phyloP scores from a whole-genome alignment of 2,113 vertebrate species.

The Talpa occidentalis region DNA sequence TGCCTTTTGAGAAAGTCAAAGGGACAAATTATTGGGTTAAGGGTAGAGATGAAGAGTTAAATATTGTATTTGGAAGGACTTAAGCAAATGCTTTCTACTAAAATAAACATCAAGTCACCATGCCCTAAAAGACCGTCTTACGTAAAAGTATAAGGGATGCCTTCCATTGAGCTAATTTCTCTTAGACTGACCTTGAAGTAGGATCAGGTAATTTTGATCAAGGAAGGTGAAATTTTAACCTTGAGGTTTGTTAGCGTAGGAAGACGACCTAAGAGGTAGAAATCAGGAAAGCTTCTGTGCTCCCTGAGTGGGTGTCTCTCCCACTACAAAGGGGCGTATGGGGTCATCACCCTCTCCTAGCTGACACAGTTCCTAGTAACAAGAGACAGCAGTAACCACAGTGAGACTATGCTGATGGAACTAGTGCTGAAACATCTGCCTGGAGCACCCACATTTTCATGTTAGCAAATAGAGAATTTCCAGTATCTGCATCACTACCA shows the following conservation, averaged over 20 bases:
- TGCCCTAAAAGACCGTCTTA: not conserved
- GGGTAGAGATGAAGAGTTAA: not conserved
- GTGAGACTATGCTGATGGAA: not conserved
- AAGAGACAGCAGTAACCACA: not conserved
- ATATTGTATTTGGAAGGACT: not conserved
- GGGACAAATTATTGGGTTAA: not conserved
- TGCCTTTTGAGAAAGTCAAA: not conserved
- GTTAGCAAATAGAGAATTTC: not conserved
- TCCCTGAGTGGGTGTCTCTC: not conserved
- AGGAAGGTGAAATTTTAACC: not conserved
- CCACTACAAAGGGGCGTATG: not conserved
- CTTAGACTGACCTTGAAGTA: not conserved
- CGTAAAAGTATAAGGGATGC: not conserved
- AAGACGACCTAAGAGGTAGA: not conserved
- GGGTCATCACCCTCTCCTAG: not conserved
- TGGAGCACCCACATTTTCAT: not conserved
- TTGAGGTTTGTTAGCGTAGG: too few relatives aligned
- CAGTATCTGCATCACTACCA: not conserved
- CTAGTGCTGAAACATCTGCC: not conserved
- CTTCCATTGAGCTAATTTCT: not conserved
- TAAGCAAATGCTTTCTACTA: not conserved
- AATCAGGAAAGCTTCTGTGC: not conserved
- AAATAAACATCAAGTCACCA: not conserved
- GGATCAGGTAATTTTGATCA: not conserved
- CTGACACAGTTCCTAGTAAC: not conserved